Conservation (phyloP, 2,797 vertebrate genomes). For the Silurus lanzhouensis region DNA sequence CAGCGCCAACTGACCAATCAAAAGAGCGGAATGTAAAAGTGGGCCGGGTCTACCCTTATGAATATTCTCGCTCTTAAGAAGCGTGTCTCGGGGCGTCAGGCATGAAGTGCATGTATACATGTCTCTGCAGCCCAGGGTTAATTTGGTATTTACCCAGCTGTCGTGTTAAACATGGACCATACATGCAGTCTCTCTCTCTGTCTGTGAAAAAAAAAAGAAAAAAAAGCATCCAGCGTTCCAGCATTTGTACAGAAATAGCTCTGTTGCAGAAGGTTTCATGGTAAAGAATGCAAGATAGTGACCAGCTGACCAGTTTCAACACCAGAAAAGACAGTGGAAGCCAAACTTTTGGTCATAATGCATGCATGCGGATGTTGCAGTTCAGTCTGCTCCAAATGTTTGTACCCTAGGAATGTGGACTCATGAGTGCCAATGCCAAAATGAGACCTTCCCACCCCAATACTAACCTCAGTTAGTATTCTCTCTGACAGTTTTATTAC, state of each 20-base stretch:
- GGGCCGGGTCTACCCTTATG: constrained; percentile 57
- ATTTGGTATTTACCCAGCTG: constrained; percentile 60
- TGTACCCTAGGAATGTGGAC: background rate
- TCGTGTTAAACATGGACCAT: constrained; percentile 48
- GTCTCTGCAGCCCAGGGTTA: background rate
- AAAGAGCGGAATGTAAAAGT: background rate
- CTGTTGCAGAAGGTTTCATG: background rate
- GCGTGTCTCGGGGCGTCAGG: too few species aligned
- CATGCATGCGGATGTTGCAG: background rate
- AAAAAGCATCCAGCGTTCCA: background rate
- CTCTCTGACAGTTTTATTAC: background rate
- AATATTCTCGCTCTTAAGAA: constrained; percentile 12
- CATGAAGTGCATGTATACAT: constrained; percentile 11
- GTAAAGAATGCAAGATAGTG: constrained; percentile 24
- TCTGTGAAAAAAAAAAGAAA: constrained; percentile 16
- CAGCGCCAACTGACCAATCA: constrained; percentile 66
- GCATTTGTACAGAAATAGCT: constrained; percentile 11
- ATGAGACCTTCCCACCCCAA: background rate
- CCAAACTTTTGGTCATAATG: background rate
- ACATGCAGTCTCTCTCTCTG: background rate
- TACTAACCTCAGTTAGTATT: background rate
- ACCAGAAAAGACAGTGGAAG: background rate
- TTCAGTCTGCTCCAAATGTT: background rate
- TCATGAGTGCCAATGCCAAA: background rate
- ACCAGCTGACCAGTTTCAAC: constrained; percentile 19